phyloP scores from a whole-genome alignment of 2,797 vertebrate genomes.

The Macroramphosus scolopax region DNA sequence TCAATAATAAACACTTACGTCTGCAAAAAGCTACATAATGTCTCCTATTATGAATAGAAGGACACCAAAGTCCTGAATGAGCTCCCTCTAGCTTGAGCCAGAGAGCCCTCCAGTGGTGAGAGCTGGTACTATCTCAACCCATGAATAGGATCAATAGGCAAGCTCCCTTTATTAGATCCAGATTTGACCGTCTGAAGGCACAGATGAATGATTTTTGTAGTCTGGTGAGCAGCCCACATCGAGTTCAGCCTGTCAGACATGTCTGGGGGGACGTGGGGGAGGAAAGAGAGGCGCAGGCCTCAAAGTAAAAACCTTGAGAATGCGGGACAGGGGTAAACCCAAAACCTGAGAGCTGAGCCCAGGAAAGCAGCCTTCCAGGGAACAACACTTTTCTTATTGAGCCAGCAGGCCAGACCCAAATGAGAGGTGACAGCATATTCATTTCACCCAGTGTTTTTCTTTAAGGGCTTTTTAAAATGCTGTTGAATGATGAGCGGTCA shows the following conservation, averaged over 20 bases:
- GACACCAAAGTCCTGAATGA: conserved; percentile 3
- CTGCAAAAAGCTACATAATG: neutral
- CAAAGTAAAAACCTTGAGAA: conserved; percentile 80
- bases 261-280: conserved; percentile 78
- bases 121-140: conserved; percentile 10
- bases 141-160: conserved; percentile 77
- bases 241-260: conserved; percentile 84
- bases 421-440: conserved; percentile 83
- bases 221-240: conserved; percentile 81
- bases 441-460: conserved; percentile 79
- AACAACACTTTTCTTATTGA: conserved; percentile 82
- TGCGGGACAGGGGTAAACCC: conserved; percentile 76
- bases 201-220: conserved; percentile 88
- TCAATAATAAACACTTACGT: too few relatives aligned
- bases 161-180: conserved; percentile 83
- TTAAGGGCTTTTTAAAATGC: conserved; percentile 73
- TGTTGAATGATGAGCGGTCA: conserved; percentile 79
- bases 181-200: conserved; percentile 83
- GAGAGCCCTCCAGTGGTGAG: conserved; percentile 78
- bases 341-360: conserved; percentile 78
- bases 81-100: conserved; percentile 61
- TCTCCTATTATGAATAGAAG: conserved; percentile 18
- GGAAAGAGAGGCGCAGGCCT: conserved; percentile 70
- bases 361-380: conserved; percentile 61
- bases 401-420: conserved; percentile 72